These are phyloP conservation scores for Drosophila pectinifera DNA, from an alignment of 1,140 invertebrate genomes.

Conservation along the genomic window DNA sequence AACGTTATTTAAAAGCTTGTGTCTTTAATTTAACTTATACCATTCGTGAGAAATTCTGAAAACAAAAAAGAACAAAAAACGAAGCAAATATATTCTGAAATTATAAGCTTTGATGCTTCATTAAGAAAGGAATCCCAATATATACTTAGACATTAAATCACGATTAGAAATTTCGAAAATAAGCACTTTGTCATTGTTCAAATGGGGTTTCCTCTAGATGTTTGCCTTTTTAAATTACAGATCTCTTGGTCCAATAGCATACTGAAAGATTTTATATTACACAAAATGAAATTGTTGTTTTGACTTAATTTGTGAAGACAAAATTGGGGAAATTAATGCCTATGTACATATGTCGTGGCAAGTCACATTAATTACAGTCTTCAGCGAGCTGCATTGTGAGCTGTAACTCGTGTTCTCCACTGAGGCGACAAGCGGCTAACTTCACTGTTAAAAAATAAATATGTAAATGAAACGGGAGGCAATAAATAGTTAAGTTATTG, in stretches of 20 bases:
- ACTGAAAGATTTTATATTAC: not conserved
- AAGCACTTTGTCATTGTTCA: not conserved
- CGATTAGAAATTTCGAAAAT: not conserved
- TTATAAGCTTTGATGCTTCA: not conserved
- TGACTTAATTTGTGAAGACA: not conserved
- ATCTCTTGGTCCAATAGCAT: too few species aligned
- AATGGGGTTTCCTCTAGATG: not conserved
- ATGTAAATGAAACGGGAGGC: conserved; percentile 4
- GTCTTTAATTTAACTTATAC: too few species aligned
- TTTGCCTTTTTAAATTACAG: not conserved
- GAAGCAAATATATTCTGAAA: conserved; percentile 1
- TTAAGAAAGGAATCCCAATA: not conserved
- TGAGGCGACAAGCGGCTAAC: not conserved
- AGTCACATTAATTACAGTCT: conserved; percentile 40
- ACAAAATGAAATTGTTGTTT: not conserved
- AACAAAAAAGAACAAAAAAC: conserved; percentile 1
- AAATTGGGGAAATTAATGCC: too few species aligned
- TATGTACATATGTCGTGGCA: conserved; percentile 5
- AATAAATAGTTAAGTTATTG: not conserved
- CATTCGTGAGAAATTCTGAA: too few species aligned
- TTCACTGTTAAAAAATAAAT: conserved; percentile 4
- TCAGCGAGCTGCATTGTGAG: conserved; percentile 27
- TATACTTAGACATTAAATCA: not conserved
- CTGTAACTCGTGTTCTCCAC: conserved; percentile 18
- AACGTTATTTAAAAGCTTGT: too few species aligned